These are phyloP conservation scores for Psilopogon haemacephalus DNA, from an alignment of 2,113 vertebrate genomes.

Conservation along the genomic window DNA sequence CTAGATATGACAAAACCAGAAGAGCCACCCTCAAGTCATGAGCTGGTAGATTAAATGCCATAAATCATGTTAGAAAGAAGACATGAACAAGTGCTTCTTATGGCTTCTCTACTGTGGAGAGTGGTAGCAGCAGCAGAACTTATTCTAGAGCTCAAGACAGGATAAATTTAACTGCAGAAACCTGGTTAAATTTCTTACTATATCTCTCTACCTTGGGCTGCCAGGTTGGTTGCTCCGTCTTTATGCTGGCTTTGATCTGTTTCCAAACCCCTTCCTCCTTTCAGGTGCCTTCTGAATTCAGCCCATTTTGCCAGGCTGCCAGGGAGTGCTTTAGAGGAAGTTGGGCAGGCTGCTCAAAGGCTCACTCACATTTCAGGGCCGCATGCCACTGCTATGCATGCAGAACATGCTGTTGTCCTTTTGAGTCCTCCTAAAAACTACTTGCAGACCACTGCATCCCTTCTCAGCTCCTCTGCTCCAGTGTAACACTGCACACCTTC, in stretches of 20 bases:
- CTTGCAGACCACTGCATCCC: neutral
- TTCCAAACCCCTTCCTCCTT: neutral
- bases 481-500: neutral
- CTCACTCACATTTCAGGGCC: conserved; percentile 13
- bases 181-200: neutral
- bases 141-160: neutral
- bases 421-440: neutral
- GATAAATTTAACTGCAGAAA: neutral
- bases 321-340: neutral
- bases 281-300: conserved; percentile 3
- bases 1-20: neutral
- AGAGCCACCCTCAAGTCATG: neutral
- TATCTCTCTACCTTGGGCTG: neutral
- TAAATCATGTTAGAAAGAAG: neutral
- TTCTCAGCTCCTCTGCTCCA: neutral
- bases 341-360: neutral
- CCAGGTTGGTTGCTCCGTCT: neutral
- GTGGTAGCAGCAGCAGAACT: neutral
- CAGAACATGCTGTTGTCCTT: neutral
- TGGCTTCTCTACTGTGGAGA: neutral
- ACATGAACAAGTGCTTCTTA: neutral
- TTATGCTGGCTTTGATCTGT: neutral
- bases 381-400: neutral
- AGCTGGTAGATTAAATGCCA: neutral
- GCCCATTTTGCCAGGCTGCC: conserved; percentile 3